A percentile compares a stretch with the other conserved stretches of the same genome.
phyloP scores from a whole-genome alignment of 2,888 invertebrate species.

The Malthinus seriepunctatus region DNA sequence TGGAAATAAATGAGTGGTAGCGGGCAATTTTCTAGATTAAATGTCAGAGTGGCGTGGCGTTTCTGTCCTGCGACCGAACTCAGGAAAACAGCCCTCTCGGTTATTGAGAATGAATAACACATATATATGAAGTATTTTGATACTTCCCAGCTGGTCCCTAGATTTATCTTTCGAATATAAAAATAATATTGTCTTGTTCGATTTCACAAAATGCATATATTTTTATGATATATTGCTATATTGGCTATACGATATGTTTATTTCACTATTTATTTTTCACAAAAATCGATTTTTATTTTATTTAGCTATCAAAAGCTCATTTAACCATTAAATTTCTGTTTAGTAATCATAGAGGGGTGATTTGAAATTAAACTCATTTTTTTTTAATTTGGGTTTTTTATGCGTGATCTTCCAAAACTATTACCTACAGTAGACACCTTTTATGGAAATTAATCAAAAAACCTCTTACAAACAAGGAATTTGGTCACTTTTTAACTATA shows the following conservation, averaged over 20 bases:
- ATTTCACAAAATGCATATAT: conserved; percentile 44
- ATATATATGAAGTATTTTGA: conserved; percentile 50
- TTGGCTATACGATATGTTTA: neutral
- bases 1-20: conserved; percentile 64
- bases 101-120: conserved; percentile 54
- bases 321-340: too few relatives aligned
- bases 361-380: too few relatives aligned
- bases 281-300: too few relatives aligned
- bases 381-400: too few relatives aligned
- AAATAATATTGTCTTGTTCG: conserved; percentile 56
- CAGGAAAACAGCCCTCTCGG: conserved; percentile 40
- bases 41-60: conserved; percentile 60
- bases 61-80: conserved; percentile 48
- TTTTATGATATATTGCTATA: conserved; percentile 22
- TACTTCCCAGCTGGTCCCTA: conserved; percentile 52
- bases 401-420: too few relatives aligned
- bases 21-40: conserved; percentile 69
- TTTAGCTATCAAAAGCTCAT: too few relatives aligned
- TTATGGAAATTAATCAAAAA: too few relatives aligned
- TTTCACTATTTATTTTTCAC: too few relatives aligned
- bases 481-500: too few relatives aligned
- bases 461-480: too few relatives aligned
- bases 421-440: too few relatives aligned
- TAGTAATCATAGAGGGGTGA: too few relatives aligned
- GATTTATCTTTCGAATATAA: conserved; percentile 56